Evolutionary conservation across 2,888 invertebrate genomes (phyloP), one percentile per base, ranked within the genome.

Genomic region (Himalopsyche kuldschensis): DNA sequence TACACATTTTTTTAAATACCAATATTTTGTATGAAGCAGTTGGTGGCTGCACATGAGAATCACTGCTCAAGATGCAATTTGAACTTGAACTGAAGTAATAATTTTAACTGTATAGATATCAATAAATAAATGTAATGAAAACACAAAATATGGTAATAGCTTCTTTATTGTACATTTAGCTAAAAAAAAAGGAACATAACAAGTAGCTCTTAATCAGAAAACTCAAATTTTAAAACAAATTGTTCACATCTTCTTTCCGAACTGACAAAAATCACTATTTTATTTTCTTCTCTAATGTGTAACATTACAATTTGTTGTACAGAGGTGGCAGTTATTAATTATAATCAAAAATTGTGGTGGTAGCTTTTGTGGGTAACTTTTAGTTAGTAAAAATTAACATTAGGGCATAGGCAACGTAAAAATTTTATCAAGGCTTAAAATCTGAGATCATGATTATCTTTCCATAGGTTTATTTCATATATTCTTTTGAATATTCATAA

Each of bases 111-210:
- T 35, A 8, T 10, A 35, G 35, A 10, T 35, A 35, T 8, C 6
- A 1, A 35, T 8, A 6, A 35, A 35, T 35, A 35, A 35, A 8
- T 3, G 2, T 20, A 69, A 69, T 69, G 27, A 69, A 27, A 27
- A 27, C 4, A 27, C 69, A 79, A n/a, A 31, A 48, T 84, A 86
- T 86, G 86, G 86, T 86, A 86, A 86, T 86, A 86, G 85, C 85
- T 85, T 84, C 81, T 86, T 86, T 86, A 86, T 86, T 86, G 86
- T 86, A 86, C 86, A 86, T 85, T 86, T 85, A 86, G 86, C 86
- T 86, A 86, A 85, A 82, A 85, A 82, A 35, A 69, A 86, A 86
- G 85, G 86, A 86, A 86, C 86, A 86, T 86, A 86, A 86, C 86
- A 83, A 84, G 84, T 86, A 86, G 85, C 85, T 85, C 81, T 79